Evolutionary conservation across 2,888 invertebrate genomes (phyloP).

Genomic region (Drosophila engyochracea): DNA sequence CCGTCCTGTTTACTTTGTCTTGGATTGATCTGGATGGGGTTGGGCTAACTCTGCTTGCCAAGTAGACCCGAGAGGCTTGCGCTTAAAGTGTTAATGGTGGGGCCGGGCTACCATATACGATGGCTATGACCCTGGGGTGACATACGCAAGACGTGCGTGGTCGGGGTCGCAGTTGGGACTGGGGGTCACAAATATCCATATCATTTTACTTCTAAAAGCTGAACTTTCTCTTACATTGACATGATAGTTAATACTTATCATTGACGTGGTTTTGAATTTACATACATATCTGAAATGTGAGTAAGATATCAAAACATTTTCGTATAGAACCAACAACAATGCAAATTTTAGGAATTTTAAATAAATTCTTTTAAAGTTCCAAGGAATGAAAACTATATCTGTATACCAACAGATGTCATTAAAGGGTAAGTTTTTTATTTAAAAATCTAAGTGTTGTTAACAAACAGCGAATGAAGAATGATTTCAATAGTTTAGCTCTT

Average conservation of each 20-base stretch:
- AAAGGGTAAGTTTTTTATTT: neutral
- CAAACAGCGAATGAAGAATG: neutral
- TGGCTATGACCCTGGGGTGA: conserved; percentile 62
- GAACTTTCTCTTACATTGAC: conserved; percentile 36
- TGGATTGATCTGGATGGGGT: conserved; percentile 20
- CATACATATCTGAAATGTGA: conserved; percentile 23
- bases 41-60: conserved; percentile 40
- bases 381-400: neutral
- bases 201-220: conserved; percentile 37
- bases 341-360: neutral
- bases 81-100: conserved; percentile 67
- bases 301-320: conserved; percentile 7
- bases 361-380: neutral
- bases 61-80: conserved; percentile 67
- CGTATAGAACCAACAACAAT: neutral
- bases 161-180: conserved; percentile 16
- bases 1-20: conserved; percentile 45
- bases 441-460: neutral
- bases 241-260: conserved; percentile 49
- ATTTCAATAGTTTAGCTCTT: neutral
- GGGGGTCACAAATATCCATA: conserved; percentile 38
- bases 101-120: conserved; percentile 40
- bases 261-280: conserved; percentile 43
- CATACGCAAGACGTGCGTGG: conserved; percentile 35
- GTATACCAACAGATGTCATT: neutral